Evolutionary conservation across 2,797 vertebrate genomes (phyloP).

Genomic region (Anomalospiza imberbis): DNA sequence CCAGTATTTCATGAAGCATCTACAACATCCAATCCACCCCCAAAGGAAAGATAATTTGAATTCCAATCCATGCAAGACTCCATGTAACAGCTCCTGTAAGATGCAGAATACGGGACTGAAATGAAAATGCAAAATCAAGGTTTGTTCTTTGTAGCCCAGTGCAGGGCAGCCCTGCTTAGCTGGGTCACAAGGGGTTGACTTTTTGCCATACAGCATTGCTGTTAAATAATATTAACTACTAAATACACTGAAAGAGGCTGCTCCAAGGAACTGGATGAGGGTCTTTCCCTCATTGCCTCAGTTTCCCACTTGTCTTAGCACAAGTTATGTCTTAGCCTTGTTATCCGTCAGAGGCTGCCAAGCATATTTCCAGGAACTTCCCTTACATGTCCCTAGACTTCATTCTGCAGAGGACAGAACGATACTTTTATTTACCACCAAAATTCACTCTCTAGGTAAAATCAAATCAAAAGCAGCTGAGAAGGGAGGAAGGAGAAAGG

Average conservation of each 20-base stretch:
- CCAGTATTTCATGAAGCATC: not conserved
- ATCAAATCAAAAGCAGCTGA: not conserved
- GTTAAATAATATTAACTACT: not conserved
- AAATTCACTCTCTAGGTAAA: not conserved
- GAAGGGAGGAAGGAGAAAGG: not conserved
- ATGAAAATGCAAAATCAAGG: not conserved
- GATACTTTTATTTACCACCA: not conserved
- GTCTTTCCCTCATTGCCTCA: not conserved
- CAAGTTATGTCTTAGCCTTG: accelerated
- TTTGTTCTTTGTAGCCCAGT: not conserved
- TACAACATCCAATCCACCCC: not conserved
- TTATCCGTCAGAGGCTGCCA: not conserved
- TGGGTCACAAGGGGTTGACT: not conserved
- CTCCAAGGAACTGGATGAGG: not conserved
- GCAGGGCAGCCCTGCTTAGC: not conserved
- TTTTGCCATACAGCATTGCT: not conserved
- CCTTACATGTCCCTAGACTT: not conserved
- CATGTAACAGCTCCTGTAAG: not conserved
- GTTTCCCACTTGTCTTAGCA: not conserved
- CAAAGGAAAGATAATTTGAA: not conserved
- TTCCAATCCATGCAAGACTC: not conserved
- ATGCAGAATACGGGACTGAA: not conserved
- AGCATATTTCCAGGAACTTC: not conserved
- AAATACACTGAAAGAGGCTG: not conserved
- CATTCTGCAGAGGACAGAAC: not conserved